phyloP scores from a whole-genome alignment of 1,140 invertebrate genomes.

The Nautilus pompilius region DNA sequence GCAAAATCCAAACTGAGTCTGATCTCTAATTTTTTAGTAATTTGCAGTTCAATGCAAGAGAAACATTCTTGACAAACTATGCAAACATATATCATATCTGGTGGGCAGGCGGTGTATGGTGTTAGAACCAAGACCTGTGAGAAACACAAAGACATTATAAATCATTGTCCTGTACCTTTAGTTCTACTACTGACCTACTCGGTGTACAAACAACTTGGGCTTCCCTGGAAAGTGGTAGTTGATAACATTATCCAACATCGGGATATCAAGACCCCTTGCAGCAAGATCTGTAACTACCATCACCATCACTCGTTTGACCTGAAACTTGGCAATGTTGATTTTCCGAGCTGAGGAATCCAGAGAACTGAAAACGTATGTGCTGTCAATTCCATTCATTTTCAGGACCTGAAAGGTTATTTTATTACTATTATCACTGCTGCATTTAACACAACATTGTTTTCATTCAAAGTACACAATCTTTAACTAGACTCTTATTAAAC shows the following conservation, averaged over 20 bases:
- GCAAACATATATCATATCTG: too few relatives aligned
- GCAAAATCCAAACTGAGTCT: too few relatives aligned
- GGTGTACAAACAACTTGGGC: conserved; percentile 95
- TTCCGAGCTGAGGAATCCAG: conserved; percentile 93
- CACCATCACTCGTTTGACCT: conserved; percentile 61
- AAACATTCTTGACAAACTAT: too few relatives aligned
- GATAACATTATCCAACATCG: conserved; percentile 92
- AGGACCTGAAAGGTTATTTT: conserved; percentile 71
- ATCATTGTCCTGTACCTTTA: too few relatives aligned
- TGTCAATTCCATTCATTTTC: conserved; percentile 72
- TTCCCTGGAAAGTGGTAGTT: conserved; percentile 98
- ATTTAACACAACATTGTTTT: too few relatives aligned
- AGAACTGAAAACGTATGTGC: conserved; percentile 90
- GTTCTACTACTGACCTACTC: conserved; percentile 77
- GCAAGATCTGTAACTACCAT: conserved; percentile 96
- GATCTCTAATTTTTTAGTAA: too few relatives aligned
- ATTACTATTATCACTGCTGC: too few relatives aligned
- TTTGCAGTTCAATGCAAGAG: too few relatives aligned
- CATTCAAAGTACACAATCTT: too few relatives aligned
- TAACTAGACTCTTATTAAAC: too few relatives aligned
- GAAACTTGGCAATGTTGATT: conserved; percentile 92
- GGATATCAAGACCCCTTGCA: conserved; percentile 95
- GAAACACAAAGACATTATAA: neutral
- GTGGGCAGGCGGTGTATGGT: too few relatives aligned
- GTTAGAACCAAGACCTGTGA: neutral